These are phyloP conservation scores for Ctenoplectra terminalis DNA, from an alignment of 1,140 invertebrate species.

Conservation along the genomic window DNA sequence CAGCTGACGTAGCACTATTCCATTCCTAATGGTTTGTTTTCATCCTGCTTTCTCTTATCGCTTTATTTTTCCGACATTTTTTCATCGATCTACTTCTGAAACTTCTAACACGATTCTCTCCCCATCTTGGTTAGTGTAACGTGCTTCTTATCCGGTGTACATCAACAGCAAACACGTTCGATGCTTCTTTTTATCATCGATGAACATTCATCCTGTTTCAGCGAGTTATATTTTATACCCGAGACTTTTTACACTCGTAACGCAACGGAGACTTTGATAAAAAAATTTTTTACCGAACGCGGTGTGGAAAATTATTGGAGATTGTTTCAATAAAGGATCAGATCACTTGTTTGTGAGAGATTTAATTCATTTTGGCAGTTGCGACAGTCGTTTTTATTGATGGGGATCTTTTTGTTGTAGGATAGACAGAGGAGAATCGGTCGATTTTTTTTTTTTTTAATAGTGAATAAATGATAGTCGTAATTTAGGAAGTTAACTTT, in stretches of 20 bases:
- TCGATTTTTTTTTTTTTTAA: too few species aligned
- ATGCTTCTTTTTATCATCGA: not conserved
- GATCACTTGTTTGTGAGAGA: too few species aligned
- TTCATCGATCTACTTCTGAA: not conserved
- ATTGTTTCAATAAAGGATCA: too few species aligned
- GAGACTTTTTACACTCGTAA: not conserved
- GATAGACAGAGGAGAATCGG: too few species aligned
- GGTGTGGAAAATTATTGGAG: slow-evolving; percentile 8
- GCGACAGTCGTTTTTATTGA: too few species aligned
- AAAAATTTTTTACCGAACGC: slow-evolving; percentile 14
- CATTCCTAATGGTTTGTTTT: slow-evolving; percentile 2
- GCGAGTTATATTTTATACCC: not conserved
- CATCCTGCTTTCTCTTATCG: not conserved
- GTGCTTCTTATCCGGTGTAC: not conserved
- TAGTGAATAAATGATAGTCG: too few species aligned
- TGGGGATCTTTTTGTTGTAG: too few species aligned
- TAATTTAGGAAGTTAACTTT: too few species aligned
- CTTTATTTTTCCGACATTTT: not conserved
- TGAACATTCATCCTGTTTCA: not conserved
- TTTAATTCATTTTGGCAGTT: too few species aligned
- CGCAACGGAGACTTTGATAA: slow-evolving; percentile 4
- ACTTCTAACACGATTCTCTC: not conserved
- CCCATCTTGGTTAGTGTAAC: not conserved
- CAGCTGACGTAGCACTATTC: too few species aligned
- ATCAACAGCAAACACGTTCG: too few species aligned